Percentiles rank a stretch among this genome's conserved stretches.
phyloP scores from a whole-genome alignment of 1,140 invertebrate genomes.

The Aphidius gifuensis region DNA sequence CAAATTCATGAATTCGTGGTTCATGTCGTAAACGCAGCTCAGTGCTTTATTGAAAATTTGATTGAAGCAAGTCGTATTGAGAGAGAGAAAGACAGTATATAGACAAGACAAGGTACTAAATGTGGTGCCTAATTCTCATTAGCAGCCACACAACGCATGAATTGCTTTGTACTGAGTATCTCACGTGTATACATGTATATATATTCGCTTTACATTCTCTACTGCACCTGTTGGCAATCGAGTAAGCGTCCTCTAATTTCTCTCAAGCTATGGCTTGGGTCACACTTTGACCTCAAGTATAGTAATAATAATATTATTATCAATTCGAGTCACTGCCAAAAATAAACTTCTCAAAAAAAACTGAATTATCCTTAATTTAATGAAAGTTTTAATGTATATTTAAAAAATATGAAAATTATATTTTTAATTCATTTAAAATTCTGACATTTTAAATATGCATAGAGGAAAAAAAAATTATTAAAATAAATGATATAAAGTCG shows the following conservation, averaged over 20 bases:
- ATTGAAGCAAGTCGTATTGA: conserved; percentile 34
- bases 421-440: too few relatives aligned
- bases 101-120: conserved; percentile 18
- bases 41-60: conserved; percentile 36
- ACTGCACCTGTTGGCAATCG: conserved; percentile 14
- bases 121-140: conserved; percentile 35
- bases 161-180: conserved; percentile 20
- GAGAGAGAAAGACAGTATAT: conserved; percentile 33
- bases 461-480: too few relatives aligned
- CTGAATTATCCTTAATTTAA: too few relatives aligned
- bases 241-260: background rate
- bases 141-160: conserved; percentile 28
- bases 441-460: too few relatives aligned
- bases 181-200: conserved; percentile 11
- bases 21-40: conserved; percentile 37
- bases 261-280: background rate
- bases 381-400: conserved; percentile 23
- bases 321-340: conserved; percentile 11
- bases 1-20: conserved; percentile 42
- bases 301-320: conserved; percentile 27
- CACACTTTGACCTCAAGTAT: conserved; percentile 31
- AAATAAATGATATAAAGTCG: too few relatives aligned
- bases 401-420: conserved; percentile 38
- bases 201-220: background rate
- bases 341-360: too few relatives aligned